A percentile compares a stretch with the other conserved stretches of the same genome.
These are phyloP conservation scores for Pitangus sulphuratus DNA, from an alignment of 2,797 vertebrate species.

Conservation along the genomic window DNA sequence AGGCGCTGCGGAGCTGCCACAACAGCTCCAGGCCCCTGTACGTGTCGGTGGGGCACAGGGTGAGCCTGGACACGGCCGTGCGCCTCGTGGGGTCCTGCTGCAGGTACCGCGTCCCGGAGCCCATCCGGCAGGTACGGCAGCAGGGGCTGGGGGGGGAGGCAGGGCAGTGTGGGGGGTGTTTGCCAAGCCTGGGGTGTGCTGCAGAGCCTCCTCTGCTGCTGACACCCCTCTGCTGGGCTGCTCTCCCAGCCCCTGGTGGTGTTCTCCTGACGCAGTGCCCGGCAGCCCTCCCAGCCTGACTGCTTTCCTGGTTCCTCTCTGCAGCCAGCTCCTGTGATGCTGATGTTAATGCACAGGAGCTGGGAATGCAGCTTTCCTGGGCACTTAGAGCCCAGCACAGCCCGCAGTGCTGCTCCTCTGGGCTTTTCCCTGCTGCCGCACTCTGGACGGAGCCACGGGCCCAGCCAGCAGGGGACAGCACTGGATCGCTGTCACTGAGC, in stretches of 20 bases:
- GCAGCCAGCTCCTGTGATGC: neutral
- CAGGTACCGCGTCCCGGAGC: slow-evolving; percentile 88
- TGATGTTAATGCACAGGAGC: neutral
- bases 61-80: slow-evolving; percentile 85
- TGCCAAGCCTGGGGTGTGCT: accelerated
- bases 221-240: neutral
- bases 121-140: slow-evolving; percentile 87
- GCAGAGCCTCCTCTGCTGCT: neutral
- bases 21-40: slow-evolving; percentile 88
- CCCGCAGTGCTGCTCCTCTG: slow-evolving; percentile 6
- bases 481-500: neutral
- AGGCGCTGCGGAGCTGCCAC: slow-evolving; percentile 85
- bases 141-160: neutral
- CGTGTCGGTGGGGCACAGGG: slow-evolving; percentile 88
- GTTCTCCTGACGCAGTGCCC: neutral
- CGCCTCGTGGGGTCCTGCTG: slow-evolving; percentile 87
- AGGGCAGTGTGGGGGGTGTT: neutral
- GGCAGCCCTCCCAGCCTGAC: neutral
- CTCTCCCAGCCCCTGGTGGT: accelerated
- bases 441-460: neutral
- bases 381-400: neutral
- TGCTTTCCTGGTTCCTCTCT: neutral
- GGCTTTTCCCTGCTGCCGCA: neutral
- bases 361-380: neutral
- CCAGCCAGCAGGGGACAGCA: slow-evolving; percentile 70